These are phyloP conservation scores for Drosophila nigritarsus DNA, from an alignment of 2,888 invertebrate species.

Conservation along the genomic window DNA sequence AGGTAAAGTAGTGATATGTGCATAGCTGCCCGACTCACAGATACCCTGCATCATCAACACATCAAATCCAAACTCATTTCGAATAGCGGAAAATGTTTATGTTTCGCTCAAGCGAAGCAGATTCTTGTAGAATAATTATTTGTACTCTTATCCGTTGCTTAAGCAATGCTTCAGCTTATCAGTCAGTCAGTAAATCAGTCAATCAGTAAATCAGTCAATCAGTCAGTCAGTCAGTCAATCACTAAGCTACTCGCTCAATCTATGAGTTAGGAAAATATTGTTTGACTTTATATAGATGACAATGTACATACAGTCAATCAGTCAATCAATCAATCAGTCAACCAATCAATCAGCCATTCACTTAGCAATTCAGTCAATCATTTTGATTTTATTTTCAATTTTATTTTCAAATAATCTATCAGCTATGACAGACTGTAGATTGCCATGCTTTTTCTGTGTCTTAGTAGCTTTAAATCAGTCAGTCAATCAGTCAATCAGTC, in stretches of 20 bases:
- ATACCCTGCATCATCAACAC: slow-evolving; percentile 3
- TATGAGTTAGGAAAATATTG: not conserved
- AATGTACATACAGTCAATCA: not conserved
- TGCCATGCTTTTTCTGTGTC: too few species aligned
- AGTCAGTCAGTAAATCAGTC: not conserved
- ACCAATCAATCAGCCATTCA: not conserved
- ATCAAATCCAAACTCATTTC: too few species aligned
- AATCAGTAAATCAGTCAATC: not conserved
- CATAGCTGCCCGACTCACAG: not conserved
- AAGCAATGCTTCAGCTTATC: not conserved
- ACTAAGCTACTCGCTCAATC: not conserved
- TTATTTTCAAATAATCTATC: not conserved
- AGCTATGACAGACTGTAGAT: too few species aligned
- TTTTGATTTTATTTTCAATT: not conserved
- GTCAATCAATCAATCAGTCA: not conserved
- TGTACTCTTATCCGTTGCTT: not conserved
- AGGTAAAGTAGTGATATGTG: not conserved
- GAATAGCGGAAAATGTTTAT: not conserved
- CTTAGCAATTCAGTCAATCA: not conserved
- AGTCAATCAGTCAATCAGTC: not conserved
- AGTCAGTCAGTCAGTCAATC: not conserved
- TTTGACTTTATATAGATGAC: not conserved
- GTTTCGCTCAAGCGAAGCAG: rapidly evolving
- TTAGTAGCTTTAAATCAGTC: not conserved
- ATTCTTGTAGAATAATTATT: not conserved